Percentiles rank a stretch among this genome's conserved stretches.
Evolutionary conservation across 1,140 invertebrate genomes (phyloP).

Genomic region (Neuroterus valhalla): DNA sequence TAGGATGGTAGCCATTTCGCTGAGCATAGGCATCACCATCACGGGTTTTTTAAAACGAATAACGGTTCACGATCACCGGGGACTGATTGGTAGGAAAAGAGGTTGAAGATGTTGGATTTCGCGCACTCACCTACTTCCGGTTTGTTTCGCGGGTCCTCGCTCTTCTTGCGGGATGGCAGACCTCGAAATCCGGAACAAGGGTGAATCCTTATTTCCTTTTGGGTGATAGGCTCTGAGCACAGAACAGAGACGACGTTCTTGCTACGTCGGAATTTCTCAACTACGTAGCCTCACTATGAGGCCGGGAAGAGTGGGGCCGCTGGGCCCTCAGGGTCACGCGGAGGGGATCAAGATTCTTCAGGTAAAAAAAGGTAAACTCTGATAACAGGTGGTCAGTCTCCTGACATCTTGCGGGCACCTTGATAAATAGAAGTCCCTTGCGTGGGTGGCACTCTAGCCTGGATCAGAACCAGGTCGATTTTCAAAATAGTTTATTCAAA

Average conservation of each 20-base stretch:
- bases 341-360: conserved; percentile 41
- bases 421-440: neutral
- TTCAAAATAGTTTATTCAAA: no score
- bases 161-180: conserved; percentile 9
- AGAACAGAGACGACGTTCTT: conserved; percentile 43
- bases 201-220: neutral
- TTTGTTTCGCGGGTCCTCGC: conserved; percentile 31
- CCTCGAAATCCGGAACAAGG: conserved; percentile 26
- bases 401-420: conserved; percentile 56
- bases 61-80: conserved; percentile 53
- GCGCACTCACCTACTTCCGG: conserved; percentile 50
- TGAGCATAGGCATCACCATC: conserved; percentile 36
- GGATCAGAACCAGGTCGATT: no score
- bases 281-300: conserved; percentile 50
- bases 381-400: conserved; percentile 60
- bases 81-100: conserved; percentile 40
- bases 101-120: conserved; percentile 28
- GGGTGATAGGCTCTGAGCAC: neutral
- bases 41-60: conserved; percentile 43
- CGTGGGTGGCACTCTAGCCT: no score
- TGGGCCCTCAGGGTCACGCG: conserved; percentile 49
- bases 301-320: conserved; percentile 42
- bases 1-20: conserved; percentile 50
- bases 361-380: conserved; percentile 56
- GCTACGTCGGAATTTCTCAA: conserved; percentile 51